Base-by-base conservation (phyloP, 2,797 vertebrate species). In the Sarcophilus harrisii region DNA sequence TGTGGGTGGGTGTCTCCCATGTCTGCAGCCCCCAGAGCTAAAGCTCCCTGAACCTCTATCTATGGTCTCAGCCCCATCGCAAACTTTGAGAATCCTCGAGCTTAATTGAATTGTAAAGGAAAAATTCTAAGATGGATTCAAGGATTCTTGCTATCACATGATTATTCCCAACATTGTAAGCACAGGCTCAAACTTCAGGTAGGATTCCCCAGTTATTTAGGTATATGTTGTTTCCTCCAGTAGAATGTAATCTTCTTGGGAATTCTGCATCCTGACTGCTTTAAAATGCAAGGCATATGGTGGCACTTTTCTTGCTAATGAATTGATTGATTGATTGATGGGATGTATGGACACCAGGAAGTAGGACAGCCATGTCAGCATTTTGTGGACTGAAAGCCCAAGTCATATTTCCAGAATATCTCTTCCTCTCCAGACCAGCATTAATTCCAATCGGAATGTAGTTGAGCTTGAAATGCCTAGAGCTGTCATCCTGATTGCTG, bases 401-500 rank as follows among this genome's bases (percentile, higher is more conserved):
- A 27, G 21, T 87, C 73, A 27, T 10, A 49, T 24, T 45, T 87
- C 9, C 21, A 27, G 38, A 87, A 49, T 49, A 87, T 16, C 21
- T 58, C 60, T 13, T 30, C 24, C 91, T 66, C 28, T 1, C 58
- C 12, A 1, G 90, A 52, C 94, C 9, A 94, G 66, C 52, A 52
- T 58, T 91, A 27, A 32, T 96, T 97, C 58, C 93, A 92, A 12
- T 14, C 95, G 3, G 9, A 95, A 49, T 57, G 94, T 92, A 90
- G 49, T 32, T 94, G 92, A 95, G 95, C 18, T 6, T n/a, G n/a
- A 91, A 93, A 96, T 96, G 57, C 4, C 0, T 91, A 21, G 10
- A 94, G 91, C 94, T 96, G 58, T n/a, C 96, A 91, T 32, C 59
- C 97, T 96, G 96, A 60, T 97, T 96, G 96, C 73, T 97, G 95